Percentiles rank a stretch among this genome's conserved stretches.
phyloP scores from a whole-genome alignment of 2,113 vertebrate species.

The Seriola dumerili region DNA sequence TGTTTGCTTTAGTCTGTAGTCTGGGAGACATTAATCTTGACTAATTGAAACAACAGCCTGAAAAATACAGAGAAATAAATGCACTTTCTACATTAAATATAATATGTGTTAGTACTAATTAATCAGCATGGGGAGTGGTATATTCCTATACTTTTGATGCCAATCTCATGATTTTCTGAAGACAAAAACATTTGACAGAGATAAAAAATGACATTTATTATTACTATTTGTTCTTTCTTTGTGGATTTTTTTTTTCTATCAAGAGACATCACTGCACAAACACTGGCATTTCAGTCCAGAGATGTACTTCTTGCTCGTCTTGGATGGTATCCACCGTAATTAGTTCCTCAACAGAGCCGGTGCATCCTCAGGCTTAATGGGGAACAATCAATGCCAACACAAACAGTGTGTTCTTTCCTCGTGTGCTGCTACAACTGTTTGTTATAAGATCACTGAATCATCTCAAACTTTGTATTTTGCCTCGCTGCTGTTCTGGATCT shows the following conservation, averaged over 20 bases:
- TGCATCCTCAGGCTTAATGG: constrained; percentile 78
- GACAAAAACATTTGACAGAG: constrained; percentile 1
- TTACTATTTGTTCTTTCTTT: not conserved
- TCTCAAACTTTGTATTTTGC: constrained; percentile 46
- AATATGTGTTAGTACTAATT: not conserved
- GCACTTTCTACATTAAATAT: constrained; percentile 5
- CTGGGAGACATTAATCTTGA: not conserved
- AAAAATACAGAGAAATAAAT: not conserved
- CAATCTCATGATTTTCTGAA: not conserved
- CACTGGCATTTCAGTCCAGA: constrained; percentile 61
- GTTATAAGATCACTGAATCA: constrained; percentile 54
- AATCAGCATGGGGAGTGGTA: not conserved
- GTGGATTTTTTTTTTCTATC: constrained; percentile 35
- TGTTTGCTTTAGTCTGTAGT: not conserved
- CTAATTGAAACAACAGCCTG: not conserved
- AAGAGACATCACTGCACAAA: constrained; percentile 62
- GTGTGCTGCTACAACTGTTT: constrained; percentile 40
- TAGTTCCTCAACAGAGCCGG: constrained; percentile 75
- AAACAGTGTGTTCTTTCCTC: constrained; percentile 68
- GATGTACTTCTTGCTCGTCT: constrained; percentile 63
- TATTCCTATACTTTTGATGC: not conserved
- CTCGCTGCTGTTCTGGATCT: constrained; percentile 14
- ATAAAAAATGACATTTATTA: constrained; percentile 9
- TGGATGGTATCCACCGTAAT: constrained; percentile 80
- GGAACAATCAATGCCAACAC: constrained; percentile 80